Conservation (phyloP, 2,113 vertebrate genomes). For the Datnioides undecimradiatus region DNA sequence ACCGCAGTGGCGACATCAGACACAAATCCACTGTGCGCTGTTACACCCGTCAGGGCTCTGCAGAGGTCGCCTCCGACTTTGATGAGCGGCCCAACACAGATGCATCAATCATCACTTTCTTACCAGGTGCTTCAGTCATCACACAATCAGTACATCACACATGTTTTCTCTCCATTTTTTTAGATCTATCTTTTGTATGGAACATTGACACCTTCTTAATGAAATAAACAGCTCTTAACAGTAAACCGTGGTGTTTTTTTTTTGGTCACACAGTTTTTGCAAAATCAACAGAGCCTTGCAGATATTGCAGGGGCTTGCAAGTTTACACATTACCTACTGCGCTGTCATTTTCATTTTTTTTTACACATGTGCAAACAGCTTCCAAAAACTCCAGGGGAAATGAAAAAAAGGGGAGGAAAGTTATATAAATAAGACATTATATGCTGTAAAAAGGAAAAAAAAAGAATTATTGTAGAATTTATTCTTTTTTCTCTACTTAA, state of each 20-base stretch:
- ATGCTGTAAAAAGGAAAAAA: background rate
- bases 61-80: constrained; percentile 93
- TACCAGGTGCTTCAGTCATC: constrained; percentile 86
- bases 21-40: constrained; percentile 90
- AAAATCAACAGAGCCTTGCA: constrained; percentile 9
- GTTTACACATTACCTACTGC: constrained; percentile 17
- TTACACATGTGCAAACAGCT: constrained; percentile 18
- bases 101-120: constrained; percentile 88
- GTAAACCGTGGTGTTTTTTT: background rate
- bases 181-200: background rate
- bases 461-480: background rate
- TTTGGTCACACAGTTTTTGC: constrained; percentile 17
- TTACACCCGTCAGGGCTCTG: constrained; percentile 93
- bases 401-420: background rate
- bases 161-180: background rate
- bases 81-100: constrained; percentile 94
- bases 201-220: constrained; percentile 35
- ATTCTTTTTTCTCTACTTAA: constrained; percentile 1
- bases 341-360: constrained; percentile 8
- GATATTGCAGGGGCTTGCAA: constrained; percentile 4
- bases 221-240: constrained; percentile 27
- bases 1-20: constrained; percentile 89
- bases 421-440: constrained; percentile 13
- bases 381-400: constrained; percentile 1
- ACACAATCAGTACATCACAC: constrained; percentile 7